Evolutionary conservation across 2,797 vertebrate genomes (phyloP).

Genomic region (Orientallactaga sibirica): DNA sequence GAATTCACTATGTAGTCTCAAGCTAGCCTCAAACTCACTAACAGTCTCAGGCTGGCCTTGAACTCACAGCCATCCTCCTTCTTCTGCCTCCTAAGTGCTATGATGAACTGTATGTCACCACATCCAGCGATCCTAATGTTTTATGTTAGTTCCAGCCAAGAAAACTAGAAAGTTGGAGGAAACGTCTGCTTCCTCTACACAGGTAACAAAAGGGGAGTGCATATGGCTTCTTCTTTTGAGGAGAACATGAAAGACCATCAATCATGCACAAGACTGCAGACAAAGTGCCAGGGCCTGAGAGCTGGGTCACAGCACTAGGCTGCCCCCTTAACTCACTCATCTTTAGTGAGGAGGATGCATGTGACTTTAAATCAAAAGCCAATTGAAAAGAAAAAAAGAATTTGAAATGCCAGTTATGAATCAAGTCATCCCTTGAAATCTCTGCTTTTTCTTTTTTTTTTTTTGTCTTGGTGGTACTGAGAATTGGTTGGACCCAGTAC

Average conservation of each 20-base stretch:
- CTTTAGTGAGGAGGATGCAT: background rate
- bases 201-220: background rate
- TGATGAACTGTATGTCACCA: too few relatives aligned
- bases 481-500: background rate
- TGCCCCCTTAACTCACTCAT: background rate
- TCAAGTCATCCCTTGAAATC: background rate
- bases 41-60: too few relatives aligned
- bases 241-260: background rate
- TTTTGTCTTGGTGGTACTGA: too few relatives aligned
- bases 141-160: background rate
- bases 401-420: background rate
- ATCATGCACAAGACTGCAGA: fast-evolving
- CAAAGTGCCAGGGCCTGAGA: fast-evolving
- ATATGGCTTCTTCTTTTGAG: background rate
- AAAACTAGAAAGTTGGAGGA: background rate
- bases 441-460: too few relatives aligned
- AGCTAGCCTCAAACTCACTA: too few relatives aligned
- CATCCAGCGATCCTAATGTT: too few relatives aligned
- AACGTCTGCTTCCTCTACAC: background rate
- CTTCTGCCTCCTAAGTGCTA: too few relatives aligned
- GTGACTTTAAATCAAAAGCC: background rate
- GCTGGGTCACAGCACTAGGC: background rate
- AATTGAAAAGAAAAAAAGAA: background rate
- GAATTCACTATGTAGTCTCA: too few relatives aligned
- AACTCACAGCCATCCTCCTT: too few relatives aligned